Percentiles rank a stretch among this genome's conserved stretches.
Evolutionary conservation across 1,140 invertebrate genomes (phyloP).

Genomic region (Drosophila sp.): DNA sequence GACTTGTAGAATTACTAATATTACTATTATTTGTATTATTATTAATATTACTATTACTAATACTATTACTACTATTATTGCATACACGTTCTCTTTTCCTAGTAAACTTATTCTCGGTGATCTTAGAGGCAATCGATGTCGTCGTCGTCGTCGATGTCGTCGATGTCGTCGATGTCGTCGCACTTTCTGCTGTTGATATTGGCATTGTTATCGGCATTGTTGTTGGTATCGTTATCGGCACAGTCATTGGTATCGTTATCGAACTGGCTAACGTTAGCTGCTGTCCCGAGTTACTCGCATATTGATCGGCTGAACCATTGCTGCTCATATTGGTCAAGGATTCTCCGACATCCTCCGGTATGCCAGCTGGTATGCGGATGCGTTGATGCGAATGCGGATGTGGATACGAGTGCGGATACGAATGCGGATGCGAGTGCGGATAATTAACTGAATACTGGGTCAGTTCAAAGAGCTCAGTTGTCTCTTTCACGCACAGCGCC

Average conservation of each 20-base stretch:
- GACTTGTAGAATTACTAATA: conserved; percentile 82
- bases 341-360: conserved; percentile 68
- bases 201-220: conserved; percentile 11
- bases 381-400: conserved; percentile 21
- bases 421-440: conserved; percentile 25
- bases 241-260: conserved; percentile 20
- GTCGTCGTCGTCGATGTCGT: conserved; percentile 33
- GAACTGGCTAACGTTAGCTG: conserved; percentile 4
- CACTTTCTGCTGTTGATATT: conserved; percentile 19
- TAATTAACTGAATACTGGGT: conserved; percentile 7
- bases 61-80: conserved; percentile 83
- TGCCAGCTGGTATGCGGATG: conserved; percentile 49
- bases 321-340: conserved; percentile 50
- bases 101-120: conserved; percentile 81
- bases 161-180: conserved; percentile 18
- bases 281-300: neutral
- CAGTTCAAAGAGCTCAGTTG: conserved; percentile 18
- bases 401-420: conserved; percentile 20
- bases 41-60: conserved; percentile 63
- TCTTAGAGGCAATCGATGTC: conserved; percentile 58
- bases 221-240: conserved; percentile 23
- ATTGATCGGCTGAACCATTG: conserved; percentile 49
- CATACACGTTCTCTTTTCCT: conserved; percentile 84
- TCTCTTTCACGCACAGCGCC: conserved; percentile 25
- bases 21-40: conserved; percentile 76